Evolutionary conservation across 2,113 vertebrate genomes (phyloP).

Genomic region (Pollachius pollachius): DNA sequence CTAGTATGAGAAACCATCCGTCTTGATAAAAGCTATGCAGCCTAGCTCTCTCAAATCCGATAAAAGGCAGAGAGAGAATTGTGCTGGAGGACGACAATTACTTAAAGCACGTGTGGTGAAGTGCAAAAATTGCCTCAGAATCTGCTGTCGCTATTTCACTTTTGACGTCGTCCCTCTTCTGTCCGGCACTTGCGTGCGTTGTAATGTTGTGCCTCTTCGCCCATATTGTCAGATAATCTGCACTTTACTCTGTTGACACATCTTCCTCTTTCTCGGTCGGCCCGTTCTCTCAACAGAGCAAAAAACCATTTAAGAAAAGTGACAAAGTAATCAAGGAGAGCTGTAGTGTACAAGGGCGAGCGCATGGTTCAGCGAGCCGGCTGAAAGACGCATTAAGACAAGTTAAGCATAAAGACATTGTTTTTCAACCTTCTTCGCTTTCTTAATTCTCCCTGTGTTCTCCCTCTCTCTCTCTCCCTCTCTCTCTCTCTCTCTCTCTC

Average conservation of each 20-base stretch:
- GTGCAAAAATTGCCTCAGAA: no score
- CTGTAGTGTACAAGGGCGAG: constrained; percentile 65
- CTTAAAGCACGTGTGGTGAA: no score
- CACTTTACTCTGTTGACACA: constrained; percentile 27
- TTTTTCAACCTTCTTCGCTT: constrained; percentile 29
- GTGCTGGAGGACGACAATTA: no score
- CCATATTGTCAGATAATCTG: not conserved
- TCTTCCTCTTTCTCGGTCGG: constrained; percentile 49
- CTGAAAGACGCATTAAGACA: constrained; percentile 62
- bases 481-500: not conserved
- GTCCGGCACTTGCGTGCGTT: no score
- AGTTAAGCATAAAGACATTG: constrained; percentile 33
- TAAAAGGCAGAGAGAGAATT: no score
- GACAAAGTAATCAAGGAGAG: constrained; percentile 75
- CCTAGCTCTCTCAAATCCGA: no score
- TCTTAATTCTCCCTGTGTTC: not conserved
- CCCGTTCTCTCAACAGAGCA: constrained; percentile 45
- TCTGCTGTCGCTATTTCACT: no score
- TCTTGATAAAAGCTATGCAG: no score
- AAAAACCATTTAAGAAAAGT: constrained; percentile 64
- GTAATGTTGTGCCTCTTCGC: no score
- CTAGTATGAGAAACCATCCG: no score
- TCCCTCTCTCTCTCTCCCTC: not conserved
- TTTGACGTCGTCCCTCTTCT: no score
- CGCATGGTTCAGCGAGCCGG: constrained; percentile 68